Evolutionary conservation across 2,888 invertebrate genomes (phyloP).

Genomic region (Apantesis nais): DNA sequence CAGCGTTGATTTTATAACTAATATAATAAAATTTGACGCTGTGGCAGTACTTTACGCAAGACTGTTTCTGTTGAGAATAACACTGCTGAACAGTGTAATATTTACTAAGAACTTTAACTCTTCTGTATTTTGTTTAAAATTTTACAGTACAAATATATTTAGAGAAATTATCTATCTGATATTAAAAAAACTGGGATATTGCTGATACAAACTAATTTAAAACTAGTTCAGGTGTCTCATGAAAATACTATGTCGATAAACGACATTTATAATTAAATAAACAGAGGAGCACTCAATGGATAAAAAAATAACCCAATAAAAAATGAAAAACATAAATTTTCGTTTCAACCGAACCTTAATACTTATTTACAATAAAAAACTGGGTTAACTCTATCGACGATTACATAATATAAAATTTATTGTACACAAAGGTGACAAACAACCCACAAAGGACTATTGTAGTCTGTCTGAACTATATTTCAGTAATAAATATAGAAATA

Average conservation of each 20-base stretch:
- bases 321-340: not conserved
- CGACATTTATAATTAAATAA: too few species aligned
- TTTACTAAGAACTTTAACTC: not conserved
- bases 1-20: too few species aligned
- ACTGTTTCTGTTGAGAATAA: too few species aligned
- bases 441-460: not conserved
- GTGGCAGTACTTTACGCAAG: too few species aligned
- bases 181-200: not conserved
- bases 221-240: too few species aligned
- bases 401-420: not conserved
- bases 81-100: not conserved
- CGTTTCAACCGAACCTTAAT: not conserved
- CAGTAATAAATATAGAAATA: slow-evolving; percentile 1
- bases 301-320: not conserved
- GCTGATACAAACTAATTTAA: too few species aligned
- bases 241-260: too few species aligned
- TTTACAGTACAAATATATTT: not conserved
- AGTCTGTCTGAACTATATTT: not conserved
- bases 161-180: not conserved
- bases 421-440: slow-evolving; percentile 1
- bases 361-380: not conserved
- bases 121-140: not conserved
- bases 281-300: too few species aligned
- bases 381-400: not conserved
- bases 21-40: too few species aligned